Evolutionary conservation across 1,140 invertebrate species (phyloP).

Genomic region (Odontomachus brunneus): DNA sequence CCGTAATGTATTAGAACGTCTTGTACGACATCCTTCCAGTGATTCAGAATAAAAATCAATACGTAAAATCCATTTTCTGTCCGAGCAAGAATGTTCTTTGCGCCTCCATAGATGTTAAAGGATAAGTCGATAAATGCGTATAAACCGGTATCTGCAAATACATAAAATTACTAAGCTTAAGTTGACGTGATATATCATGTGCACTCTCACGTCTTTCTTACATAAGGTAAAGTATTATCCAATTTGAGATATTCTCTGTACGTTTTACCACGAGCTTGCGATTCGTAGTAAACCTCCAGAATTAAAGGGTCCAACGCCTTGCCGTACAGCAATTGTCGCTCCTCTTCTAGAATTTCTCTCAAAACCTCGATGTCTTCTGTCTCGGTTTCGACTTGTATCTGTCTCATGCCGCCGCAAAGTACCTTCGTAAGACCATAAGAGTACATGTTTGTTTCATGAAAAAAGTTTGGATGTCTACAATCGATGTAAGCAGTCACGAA

Average conservation of each 20-base stretch:
- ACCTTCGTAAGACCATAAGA: conserved; percentile 65
- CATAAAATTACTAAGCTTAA: background rate
- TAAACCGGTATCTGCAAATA: conserved; percentile 86
- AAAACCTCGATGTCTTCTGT: conserved; percentile 48
- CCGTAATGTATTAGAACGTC: background rate
- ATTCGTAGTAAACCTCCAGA: conserved; percentile 84
- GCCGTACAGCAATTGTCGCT: conserved; percentile 82
- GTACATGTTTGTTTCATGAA: background rate
- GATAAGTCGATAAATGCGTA: conserved; percentile 85
- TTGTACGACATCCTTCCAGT: background rate
- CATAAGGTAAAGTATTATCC: conserved; percentile 84
- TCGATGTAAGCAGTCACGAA: too few species aligned
- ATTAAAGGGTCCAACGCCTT: conserved; percentile 81
- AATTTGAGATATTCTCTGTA: conserved; percentile 80
- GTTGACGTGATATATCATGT: background rate
- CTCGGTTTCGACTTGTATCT: conserved; percentile 46
- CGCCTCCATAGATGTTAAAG: conserved; percentile 82
- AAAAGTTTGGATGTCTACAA: too few species aligned
- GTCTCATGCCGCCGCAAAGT: conserved; percentile 67
- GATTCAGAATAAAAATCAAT: background rate
- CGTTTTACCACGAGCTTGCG: conserved; percentile 64
- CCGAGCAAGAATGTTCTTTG: conserved; percentile 75
- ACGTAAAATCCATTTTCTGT: conserved; percentile 38
- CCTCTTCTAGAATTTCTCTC: conserved; percentile 68
- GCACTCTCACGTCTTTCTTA: conserved; percentile 54